A percentile compares a stretch with the other conserved stretches of the same genome.
Evolutionary conservation across 1,140 invertebrate genomes (phyloP).

Genomic region (Lordiphosa stackelbergi): DNA sequence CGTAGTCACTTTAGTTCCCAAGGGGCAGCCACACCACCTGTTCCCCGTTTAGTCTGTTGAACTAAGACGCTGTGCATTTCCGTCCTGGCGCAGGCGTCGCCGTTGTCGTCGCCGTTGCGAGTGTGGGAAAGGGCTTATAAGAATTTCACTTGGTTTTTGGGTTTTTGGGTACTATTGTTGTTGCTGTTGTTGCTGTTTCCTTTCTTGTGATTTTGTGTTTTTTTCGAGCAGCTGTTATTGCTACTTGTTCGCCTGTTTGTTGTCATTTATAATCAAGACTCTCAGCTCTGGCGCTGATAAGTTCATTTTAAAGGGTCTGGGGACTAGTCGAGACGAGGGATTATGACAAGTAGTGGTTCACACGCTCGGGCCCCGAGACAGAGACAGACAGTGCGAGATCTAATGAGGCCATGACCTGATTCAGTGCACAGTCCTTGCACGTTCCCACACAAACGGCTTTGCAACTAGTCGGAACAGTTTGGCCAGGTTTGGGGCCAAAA

Average conservation of each 20-base stretch:
- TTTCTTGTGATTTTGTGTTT: constrained; percentile 56
- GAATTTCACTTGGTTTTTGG: constrained; percentile 72
- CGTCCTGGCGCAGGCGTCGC: constrained; percentile 69
- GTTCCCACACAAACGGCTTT: constrained; percentile 50
- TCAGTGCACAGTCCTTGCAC: constrained; percentile 48
- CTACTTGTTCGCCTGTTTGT: constrained; percentile 70
- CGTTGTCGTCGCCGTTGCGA: constrained; percentile 45
- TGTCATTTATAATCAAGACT: constrained; percentile 74
- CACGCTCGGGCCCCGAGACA: constrained; percentile 46
- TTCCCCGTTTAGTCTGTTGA: constrained; percentile 36
- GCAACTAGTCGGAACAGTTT: constrained; percentile 49
- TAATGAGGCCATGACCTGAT: constrained; percentile 72
- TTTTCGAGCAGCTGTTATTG: constrained; percentile 61
- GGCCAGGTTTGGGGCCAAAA: constrained; percentile 45
- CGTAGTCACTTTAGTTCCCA: constrained; percentile 27
- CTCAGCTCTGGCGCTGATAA: constrained; percentile 61
- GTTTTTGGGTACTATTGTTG: constrained; percentile 53
- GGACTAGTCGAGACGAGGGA: constrained; percentile 44
- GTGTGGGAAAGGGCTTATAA: constrained; percentile 75
- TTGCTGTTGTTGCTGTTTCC: constrained; percentile 60
- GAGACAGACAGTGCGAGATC: constrained; percentile 32
- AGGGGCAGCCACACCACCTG: constrained; percentile 53
- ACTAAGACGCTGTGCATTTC: constrained; percentile 68
- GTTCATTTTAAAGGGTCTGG: constrained; percentile 59
- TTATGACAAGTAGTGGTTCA: constrained; percentile 71